Base-by-base conservation (phyloP, 2,888 invertebrate species). In the Pyrrhosoma nymphula region DNA sequence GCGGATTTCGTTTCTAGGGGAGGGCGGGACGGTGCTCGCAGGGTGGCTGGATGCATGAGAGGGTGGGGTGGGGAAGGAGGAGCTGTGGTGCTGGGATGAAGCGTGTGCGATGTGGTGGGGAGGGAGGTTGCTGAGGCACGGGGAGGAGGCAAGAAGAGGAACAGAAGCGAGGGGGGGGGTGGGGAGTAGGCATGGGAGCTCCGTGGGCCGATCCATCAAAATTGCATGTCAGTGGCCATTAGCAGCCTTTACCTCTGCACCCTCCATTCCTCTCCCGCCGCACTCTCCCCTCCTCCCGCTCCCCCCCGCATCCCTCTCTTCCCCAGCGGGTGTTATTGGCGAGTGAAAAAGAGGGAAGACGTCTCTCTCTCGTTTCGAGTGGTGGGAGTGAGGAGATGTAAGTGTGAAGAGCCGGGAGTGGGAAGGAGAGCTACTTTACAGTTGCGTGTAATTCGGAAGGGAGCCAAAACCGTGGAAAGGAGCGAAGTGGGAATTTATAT, bases 201-300 rank as follows among this genome's bases (percentile, higher is more conserved):
- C 96, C 93, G 63, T 93, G 93, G 75, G 96, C 96, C 97, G 97
- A 97, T 97, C 97, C 97, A 97, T 97, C 97, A 97, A 97, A 97
- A 97, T 97, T 97, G 97, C 97, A 97, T 97, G 97, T 97, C 97
- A 97, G 97, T 97, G 97, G 97, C 97, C 97, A 97, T 97, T 97
- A 97, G 97, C 97, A 97, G 97, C 97, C 97, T 97, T 93, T 93
- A 93, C 93, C 93, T 93, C 93, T 39, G 60, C 56, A 63, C 91
- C 93, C 97, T 97, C 97, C 97, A 88, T 96, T 95, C 95, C 95
- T 96, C 95, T 96, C 95, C 95, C 95, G 96, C 95, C 26, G 26
- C 23, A 23, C n/a, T 96, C 35, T 95, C 96, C 95, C 8, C 47
- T 96, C 95, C 95, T 35, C 39, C 63, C 35, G 35, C 95, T 95